Base-by-base conservation (phyloP, 2,113 vertebrate genomes). In the Marmota flaviventris region DNA sequence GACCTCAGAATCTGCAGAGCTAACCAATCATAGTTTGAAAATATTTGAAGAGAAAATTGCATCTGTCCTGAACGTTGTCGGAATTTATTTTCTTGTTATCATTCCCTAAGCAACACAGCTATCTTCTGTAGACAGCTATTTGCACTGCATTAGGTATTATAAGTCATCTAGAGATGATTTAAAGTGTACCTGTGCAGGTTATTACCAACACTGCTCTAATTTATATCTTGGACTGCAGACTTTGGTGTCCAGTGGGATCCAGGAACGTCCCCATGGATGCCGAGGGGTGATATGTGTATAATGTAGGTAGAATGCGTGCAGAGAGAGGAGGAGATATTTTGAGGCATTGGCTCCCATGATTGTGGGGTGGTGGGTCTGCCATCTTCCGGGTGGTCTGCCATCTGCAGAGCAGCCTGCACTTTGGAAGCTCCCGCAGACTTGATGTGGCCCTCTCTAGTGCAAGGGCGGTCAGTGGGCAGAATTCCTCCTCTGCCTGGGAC, bases 271-370 rank as follows among this genome's bases (percentile, higher is more conserved):
- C 14, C 67, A 2, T 8, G 14, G 34, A 70, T 8, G 16, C 32
- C 3, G 16, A 70, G 34, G 65, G 67, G 18, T 51, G 12, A 7
- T n/a, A 2, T 6, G 24, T 56, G 24, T 4, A 5, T 25, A 17
- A 70, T 18, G 61, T 27, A 4, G 24, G 20, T 25, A 27, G 4
- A 11, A 27, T 27, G 18, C 34, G 11, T 4, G 10, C 13, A n/a
- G 20, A 32, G 45, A 5, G 4, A 56, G 67, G 67, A 2, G 4
- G 16, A 39, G 5, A 0, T 17, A 39, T 27, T 63, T 45, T 48
- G 11, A 37, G 25, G 58, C 4, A 4, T 0, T 18, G 69, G 4
- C 3, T 27, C 56, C 2, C 25, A 14, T 0, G 0, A 0, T 8
- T 0, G 25, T 8, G 27, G 56, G 58, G 32, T 37, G 14, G 45